Evolutionary conservation across 2,888 invertebrate species (phyloP).

Genomic region (Protonemura montana): DNA sequence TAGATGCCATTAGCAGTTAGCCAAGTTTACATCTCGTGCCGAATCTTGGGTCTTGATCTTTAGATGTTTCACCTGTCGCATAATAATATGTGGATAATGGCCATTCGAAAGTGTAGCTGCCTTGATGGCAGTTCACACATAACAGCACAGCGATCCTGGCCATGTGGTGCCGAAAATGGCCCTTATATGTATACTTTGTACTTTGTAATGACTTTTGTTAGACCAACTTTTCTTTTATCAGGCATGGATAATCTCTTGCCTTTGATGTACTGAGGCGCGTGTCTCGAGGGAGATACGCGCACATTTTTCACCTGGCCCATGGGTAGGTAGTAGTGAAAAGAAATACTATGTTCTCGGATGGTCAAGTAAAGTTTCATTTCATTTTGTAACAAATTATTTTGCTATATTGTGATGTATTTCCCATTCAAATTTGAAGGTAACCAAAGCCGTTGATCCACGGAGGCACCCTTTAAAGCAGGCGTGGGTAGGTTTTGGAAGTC

Average conservation of each 20-base stretch:
- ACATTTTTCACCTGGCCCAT: neutral
- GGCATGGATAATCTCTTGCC: neutral
- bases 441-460: no score
- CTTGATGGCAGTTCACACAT: no score
- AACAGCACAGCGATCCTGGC: no score
- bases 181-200: neutral
- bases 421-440: no score
- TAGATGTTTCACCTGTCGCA: neutral
- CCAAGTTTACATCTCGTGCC: neutral
- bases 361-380: no score
- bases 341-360: no score
- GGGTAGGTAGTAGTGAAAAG: no score
- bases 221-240: neutral
- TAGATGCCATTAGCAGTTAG: slow-evolving; percentile 7
- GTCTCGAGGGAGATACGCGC: neutral
- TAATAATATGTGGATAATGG: neutral
- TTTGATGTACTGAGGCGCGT: neutral
- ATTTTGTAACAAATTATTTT: no score
- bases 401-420: no score
- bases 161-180: neutral
- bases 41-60: neutral
- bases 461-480: no score
- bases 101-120: neutral
- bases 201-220: neutral
- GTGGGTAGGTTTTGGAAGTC: no score